phyloP scores from a whole-genome alignment of 2,797 vertebrate genomes.

The Hafferia zeledoni region DNA sequence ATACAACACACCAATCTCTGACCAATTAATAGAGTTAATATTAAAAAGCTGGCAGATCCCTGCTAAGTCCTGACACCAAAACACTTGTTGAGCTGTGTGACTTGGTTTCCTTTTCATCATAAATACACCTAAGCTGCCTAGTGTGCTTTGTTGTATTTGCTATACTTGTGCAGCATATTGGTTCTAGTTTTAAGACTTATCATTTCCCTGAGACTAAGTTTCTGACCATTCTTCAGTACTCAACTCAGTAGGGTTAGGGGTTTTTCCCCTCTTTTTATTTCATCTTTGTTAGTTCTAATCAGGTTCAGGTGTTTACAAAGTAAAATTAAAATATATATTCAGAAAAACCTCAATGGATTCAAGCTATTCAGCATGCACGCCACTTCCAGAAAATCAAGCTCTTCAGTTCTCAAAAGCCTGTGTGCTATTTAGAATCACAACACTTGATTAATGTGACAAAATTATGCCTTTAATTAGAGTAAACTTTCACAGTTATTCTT shows the following conservation, averaged over 20 bases:
- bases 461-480: conserved; percentile 44
- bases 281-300: neutral
- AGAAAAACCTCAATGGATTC: neutral
- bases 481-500: conserved; percentile 28
- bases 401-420: conserved; percentile 19
- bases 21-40: neutral
- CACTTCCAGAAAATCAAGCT: conserved; percentile 43
- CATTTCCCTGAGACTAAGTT: neutral
- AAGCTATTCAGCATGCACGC: conserved; percentile 48
- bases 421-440: conserved; percentile 4
- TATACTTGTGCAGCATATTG: neutral
- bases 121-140: neutral
- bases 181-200: neutral
- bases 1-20: too few relatives aligned
- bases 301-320: neutral
- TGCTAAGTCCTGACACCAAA: neutral
- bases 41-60: neutral
- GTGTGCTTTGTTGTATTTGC: neutral
- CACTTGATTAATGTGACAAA: conserved; percentile 52
- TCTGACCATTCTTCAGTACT: neutral
- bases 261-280: neutral
- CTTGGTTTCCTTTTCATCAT: neutral
- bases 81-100: neutral
- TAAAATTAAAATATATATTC: neutral
- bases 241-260: neutral